A percentile compares a stretch with the other conserved stretches of the same genome.
These are phyloP conservation scores for Spisula solida DNA, from an alignment of 2,888 invertebrate genomes.

Conservation along the genomic window DNA sequence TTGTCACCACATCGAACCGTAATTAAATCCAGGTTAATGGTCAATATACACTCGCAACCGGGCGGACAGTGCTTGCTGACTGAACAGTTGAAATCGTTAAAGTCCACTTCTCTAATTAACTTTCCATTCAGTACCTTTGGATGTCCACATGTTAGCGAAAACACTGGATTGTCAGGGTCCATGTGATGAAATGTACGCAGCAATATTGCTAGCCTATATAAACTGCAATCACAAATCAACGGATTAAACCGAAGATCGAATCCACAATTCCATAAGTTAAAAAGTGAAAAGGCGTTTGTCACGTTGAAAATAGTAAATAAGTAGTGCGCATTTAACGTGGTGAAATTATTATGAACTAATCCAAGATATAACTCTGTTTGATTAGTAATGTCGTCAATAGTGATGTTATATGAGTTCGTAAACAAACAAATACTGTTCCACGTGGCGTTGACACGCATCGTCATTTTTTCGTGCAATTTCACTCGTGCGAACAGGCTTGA, in stretches of 20 bases:
- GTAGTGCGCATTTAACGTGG: slow-evolving; percentile 32
- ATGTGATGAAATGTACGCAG: slow-evolving; percentile 30
- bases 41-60: slow-evolving; percentile 49
- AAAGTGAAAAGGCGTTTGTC: not conserved
- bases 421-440: slow-evolving; percentile 41
- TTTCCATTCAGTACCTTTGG: slow-evolving; percentile 44
- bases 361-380: not conserved
- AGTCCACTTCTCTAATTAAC: slow-evolving; percentile 17
- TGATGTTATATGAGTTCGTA: slow-evolving; percentile 52
- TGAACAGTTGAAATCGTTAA: slow-evolving; percentile 58
- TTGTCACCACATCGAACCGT: slow-evolving; percentile 34
- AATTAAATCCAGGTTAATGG: slow-evolving; percentile 32
- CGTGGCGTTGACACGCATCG: slow-evolving; percentile 41
- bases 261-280: slow-evolving; percentile 32
- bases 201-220: slow-evolving; percentile 34
- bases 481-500: slow-evolving; percentile 34
- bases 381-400: slow-evolving; percentile 21
- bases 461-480: not conserved
- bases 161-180: slow-evolving; percentile 57
- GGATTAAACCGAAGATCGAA: slow-evolving; percentile 63
- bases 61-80: slow-evolving; percentile 45
- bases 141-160: slow-evolving; percentile 49
- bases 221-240: slow-evolving; percentile 58
- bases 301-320: slow-evolving; percentile 49
- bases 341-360: slow-evolving; percentile 54